Percentiles rank a stretch among this genome's conserved stretches.
Evolutionary conservation across 1,140 invertebrate species (phyloP).

Genomic region (Sinonovacula constricta): DNA sequence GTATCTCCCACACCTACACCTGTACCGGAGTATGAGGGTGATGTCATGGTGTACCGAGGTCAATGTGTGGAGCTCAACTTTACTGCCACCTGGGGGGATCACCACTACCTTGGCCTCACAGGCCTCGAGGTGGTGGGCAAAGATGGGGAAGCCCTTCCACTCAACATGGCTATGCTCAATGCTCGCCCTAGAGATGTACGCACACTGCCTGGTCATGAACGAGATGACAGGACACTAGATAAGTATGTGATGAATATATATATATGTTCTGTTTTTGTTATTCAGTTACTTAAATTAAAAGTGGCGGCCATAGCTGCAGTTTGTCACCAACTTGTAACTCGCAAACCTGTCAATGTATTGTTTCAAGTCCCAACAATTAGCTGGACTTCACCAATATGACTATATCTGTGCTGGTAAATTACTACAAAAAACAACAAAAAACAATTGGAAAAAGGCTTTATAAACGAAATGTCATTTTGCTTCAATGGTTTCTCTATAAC

Average conservation of each 20-base stretch:
- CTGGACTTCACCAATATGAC: no score
- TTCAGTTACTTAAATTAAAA: no score
- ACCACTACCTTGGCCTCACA: conserved; percentile 79
- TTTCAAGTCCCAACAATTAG: no score
- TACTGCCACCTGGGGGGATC: conserved; percentile 79
- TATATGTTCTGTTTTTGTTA: no score
- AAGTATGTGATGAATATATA: conserved; percentile 69
- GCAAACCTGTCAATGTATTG: no score
- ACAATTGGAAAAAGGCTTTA: no score
- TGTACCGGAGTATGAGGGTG: conserved; percentile 57
- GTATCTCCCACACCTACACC: conserved; percentile 23
- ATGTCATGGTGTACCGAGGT: conserved; percentile 71
- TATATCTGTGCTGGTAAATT: no score
- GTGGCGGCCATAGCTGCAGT: no score
- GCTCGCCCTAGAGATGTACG: conserved; percentile 74
- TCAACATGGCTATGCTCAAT: conserved; percentile 69
- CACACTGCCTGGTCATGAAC: conserved; percentile 74
- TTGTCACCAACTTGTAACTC: no score
- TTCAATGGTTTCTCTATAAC: no score
- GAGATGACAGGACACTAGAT: conserved; percentile 76
- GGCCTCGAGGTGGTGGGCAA: conserved; percentile 79
- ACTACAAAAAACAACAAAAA: no score
- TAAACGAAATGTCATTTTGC: no score
- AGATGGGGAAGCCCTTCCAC: conserved; percentile 75
- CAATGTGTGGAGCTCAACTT: conserved; percentile 78